Evolutionary conservation across 2,113 vertebrate genomes (phyloP), one percentile per base, ranked within the genome.

Genomic region (Channa argus): DNA sequence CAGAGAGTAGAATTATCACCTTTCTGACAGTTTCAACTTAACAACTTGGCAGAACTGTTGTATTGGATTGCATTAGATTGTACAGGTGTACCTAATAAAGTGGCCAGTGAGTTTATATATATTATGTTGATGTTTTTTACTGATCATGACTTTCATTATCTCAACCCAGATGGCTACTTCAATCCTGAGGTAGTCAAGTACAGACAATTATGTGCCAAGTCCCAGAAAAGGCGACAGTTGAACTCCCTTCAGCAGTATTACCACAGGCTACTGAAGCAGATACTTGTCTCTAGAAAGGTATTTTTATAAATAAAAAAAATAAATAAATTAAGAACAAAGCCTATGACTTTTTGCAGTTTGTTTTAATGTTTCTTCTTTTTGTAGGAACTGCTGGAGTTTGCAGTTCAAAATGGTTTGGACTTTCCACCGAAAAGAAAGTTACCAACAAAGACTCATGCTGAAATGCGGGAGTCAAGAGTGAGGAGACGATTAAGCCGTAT

Each of bases 141-240:
- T 63, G 2, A 63, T 36, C 53, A 37, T 56, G 0, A 44, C 37
- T 49, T 11, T 56, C 1, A 3, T 74, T 66, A 46, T 74, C 47
- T 58, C 6, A 50, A 63, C 10, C 4, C 88, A 99, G 97, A 99
- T 77, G 98, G 98, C 13, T 95, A 96, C 87, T 98, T 99, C 79
- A 99, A 98, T 80, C 98, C 97, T 0, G 97, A 99, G 67, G 97
- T 99, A 67, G 97, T 99, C 72, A 98, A 97, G 50, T 99, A 99
- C 83, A 94, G 98, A 60, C 96, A 97, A 67, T 87, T 99, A 6
- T 99, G 97, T 89, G 93, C 94, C 37, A 99, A 96, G 88, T 98
- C 97, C 0, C 98, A 99, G 89, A 96, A 93, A 80, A 99, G 97
- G 62, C 94, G 95, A 5, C 97, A 97, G 71, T 76, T 98, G 79